Conservation (phyloP, 2,113 vertebrate genomes). For the Eretmodus cyanostictus region DNA sequence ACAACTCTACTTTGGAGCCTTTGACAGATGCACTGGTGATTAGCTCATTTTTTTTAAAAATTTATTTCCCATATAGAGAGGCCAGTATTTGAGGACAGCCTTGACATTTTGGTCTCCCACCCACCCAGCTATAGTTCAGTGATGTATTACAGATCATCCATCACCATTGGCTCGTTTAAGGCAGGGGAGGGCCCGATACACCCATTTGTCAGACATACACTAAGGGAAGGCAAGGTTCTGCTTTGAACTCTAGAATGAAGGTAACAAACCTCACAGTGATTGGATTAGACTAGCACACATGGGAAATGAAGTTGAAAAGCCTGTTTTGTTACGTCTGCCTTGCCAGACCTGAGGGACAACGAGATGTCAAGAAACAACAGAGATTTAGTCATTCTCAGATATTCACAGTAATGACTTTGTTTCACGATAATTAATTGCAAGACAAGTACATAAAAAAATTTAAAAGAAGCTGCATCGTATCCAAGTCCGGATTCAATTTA, state of each 20-base stretch:
- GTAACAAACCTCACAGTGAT: constrained; percentile 22
- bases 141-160: constrained; percentile 24
- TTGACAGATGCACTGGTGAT: neutral
- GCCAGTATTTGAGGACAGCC: neutral
- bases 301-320: constrained; percentile 31
- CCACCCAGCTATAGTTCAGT: neutral
- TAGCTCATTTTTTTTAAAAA: fast-evolving
- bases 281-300: constrained; percentile 13
- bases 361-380: neutral
- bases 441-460: neutral
- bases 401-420: neutral
- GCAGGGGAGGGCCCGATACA: neutral
- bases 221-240: neutral
- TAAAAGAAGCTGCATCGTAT: neutral
- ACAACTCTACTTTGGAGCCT: neutral
- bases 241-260: constrained; percentile 33
- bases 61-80: neutral
- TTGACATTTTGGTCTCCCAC: neutral
- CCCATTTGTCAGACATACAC: neutral
- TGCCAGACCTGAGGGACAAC: neutral
- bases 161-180: constrained; percentile 5
- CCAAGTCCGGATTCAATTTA: constrained; percentile 20
- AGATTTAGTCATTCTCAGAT: neutral
- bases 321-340: neutral
- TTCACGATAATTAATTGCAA: constrained; percentile 8